phyloP scores from a whole-genome alignment of 1,140 invertebrate genomes.

The Chymomyza costata region DNA sequence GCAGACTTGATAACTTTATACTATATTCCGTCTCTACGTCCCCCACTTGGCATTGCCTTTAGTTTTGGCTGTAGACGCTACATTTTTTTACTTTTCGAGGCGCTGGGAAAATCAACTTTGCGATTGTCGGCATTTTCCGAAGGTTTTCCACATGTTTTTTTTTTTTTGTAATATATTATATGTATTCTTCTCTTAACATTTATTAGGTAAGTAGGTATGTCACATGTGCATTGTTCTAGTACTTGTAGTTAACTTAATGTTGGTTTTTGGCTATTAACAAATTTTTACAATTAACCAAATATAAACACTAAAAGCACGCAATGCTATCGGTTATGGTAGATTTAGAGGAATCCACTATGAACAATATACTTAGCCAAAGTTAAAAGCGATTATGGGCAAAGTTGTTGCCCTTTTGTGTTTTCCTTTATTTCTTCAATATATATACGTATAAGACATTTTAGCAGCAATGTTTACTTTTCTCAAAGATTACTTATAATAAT shows the following conservation, averaged over 20 bases:
- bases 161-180: slow-evolving; percentile 10
- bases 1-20: slow-evolving; percentile 48
- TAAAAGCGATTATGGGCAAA: too few relatives aligned
- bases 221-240: slow-evolving; percentile 47
- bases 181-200: slow-evolving; percentile 9
- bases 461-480: too few relatives aligned
- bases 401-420: too few relatives aligned
- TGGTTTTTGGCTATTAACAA: slow-evolving; percentile 3
- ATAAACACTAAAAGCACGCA: slow-evolving; percentile 25
- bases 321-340: too few relatives aligned
- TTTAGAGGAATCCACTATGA: too few relatives aligned
- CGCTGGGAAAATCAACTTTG: slow-evolving; percentile 49
- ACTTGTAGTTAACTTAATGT: slow-evolving; percentile 1
- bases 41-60: neutral
- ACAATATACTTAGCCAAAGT: too few relatives aligned
- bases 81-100: slow-evolving; percentile 4
- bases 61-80: neutral
- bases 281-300: slow-evolving; percentile 48
- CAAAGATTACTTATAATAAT: too few relatives aligned
- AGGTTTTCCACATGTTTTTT: slow-evolving; percentile 51
- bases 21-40: neutral
- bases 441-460: too few relatives aligned
- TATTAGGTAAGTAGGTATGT: slow-evolving; percentile 21
- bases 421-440: too few relatives aligned
- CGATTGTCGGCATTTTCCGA: slow-evolving; percentile 67